phyloP scores from a whole-genome alignment of 2,888 invertebrate species.

The Andricus curvator region DNA sequence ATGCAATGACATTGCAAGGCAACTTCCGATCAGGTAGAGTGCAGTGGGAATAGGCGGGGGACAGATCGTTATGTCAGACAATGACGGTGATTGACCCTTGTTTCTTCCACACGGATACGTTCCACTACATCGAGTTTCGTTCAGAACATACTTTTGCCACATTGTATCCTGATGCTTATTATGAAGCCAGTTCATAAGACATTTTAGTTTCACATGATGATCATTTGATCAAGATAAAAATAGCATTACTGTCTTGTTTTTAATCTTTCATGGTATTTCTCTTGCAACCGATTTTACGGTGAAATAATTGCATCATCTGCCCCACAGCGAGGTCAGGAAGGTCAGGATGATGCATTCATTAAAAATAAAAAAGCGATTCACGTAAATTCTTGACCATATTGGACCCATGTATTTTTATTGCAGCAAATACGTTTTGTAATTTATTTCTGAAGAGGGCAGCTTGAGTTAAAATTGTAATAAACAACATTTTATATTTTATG shows the following conservation, averaged over 20 bases:
- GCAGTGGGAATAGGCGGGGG: neutral
- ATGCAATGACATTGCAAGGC: slow-evolving; percentile 31
- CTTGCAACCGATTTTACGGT: slow-evolving; percentile 21
- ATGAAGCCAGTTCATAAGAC: slow-evolving; percentile 6
- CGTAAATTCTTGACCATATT: neutral
- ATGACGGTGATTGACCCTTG: slow-evolving; percentile 56
- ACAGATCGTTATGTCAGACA: slow-evolving; percentile 49
- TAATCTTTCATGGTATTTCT: neutral
- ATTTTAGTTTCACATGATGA: neutral
- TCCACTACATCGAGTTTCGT: slow-evolving; percentile 40
- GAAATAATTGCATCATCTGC: slow-evolving; percentile 20
- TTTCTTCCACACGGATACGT: slow-evolving; percentile 47
- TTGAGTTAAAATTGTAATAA: too few relatives aligned
- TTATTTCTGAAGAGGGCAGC: neutral
- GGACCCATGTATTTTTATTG: neutral
- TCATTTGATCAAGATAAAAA: slow-evolving; percentile 27
- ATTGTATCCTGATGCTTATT: slow-evolving; percentile 14
- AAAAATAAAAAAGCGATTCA: neutral
- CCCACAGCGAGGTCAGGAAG: slow-evolving; percentile 1
- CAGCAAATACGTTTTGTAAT: neutral
- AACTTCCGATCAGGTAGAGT: slow-evolving; percentile 32
- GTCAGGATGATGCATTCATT: slow-evolving; percentile 1
- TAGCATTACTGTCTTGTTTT: neutral
- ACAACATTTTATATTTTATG: too few relatives aligned
- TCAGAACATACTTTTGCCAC: neutral